Evolutionary conservation across 1,140 invertebrate species (phyloP), one percentile per base, ranked within the genome.

Genomic region (Apis laboriosa): DNA sequence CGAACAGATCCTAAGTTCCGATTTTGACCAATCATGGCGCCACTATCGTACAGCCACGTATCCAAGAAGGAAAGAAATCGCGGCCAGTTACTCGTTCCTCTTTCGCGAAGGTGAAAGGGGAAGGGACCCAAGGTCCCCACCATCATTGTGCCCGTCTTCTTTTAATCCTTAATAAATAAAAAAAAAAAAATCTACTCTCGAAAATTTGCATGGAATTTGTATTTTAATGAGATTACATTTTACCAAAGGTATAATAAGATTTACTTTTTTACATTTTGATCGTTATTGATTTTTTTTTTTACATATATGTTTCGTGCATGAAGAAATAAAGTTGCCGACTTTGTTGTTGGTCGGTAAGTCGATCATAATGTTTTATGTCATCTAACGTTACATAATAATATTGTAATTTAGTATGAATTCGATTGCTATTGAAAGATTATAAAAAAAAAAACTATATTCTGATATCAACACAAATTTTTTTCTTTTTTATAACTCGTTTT

Each of bases 61-160:
- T 76, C 79, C 72, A 64, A 74, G 80, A 28, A 71, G 68, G 63
- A 82, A 82, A 86, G 83, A 84, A 90, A 88, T 88, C 79, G 43
- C 58, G 58, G 24, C 53, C 55, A 43, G 34, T 77, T 49, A 9
- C 72, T 63, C 34, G 66, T 77, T 84, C 60, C 64, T 56, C 66
- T 49, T 76, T 70, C 43, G 34, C 15, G 60, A 73, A 67, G 61
- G 70, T 84, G 77, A 77, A 80, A 73, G 53, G 17, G 81, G 67
- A 83, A 80, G 77, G 70, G 82, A n/a, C 58, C 58, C n/a, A n/a
- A 0, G 19, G 4, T 43, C 61, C 75, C 51, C 72, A 34, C 70
- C 58, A 64, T 2, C 9, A 63, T 56, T 4, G 1, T 19, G 4
- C 55, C 11, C 21, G 17, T 21, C 17, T 75, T 67, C 9, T 56